Evolutionary conservation across 2,797 vertebrate species (phyloP), one percentile per base, ranked within the genome.

Genomic region (Chaetodon trifasciatus): DNA sequence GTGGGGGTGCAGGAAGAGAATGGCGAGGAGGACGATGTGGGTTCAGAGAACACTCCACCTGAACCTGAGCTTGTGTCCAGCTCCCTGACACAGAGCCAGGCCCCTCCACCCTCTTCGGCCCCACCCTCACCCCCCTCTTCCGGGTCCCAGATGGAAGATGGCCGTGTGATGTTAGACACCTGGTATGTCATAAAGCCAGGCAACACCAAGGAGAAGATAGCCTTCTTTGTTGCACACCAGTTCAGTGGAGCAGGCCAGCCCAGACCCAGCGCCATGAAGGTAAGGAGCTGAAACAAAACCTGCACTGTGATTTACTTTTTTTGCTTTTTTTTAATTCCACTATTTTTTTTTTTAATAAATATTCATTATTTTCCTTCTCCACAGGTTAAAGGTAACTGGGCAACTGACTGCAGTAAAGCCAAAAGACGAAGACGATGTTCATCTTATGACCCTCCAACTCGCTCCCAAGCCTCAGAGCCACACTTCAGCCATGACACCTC

Each of bases 111-210:
- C 2, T 89, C 88, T 42, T 87, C 94, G 6, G 4, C 85, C 52
- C 83, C 93, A 46, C 35, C 95, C 70, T n/a, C 95, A n/a, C 91
- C 91, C 0, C 93, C 92, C 1, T 86, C 85, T 0, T 85, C 84
- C 0, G 86, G 90, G 28, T 53, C 93, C 58, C 96, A 96, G 81
- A 88, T 95, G 74, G 97, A 98, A 23, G 97, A 99, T 40, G 97
- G 97, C 0, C 95, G 97, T 3, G 97, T 99, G 75, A 91, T 99
- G 80, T 87, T 99, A 88, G 98, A 99, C 92, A 99, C 98, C 0
- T 99, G 98, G 98, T 99, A 99, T 49, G 98, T 98, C 65, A 99
- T 99, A 88, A 99, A 99, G 61, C 98, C 98, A 0, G 98, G 98
- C 24, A 99, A 99, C 93, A 99, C 98, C 74, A 99, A 98, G 94